These are phyloP conservation scores for Euglossa dilemma DNA, from an alignment of 1,140 invertebrate genomes.

Conservation along the genomic window DNA sequence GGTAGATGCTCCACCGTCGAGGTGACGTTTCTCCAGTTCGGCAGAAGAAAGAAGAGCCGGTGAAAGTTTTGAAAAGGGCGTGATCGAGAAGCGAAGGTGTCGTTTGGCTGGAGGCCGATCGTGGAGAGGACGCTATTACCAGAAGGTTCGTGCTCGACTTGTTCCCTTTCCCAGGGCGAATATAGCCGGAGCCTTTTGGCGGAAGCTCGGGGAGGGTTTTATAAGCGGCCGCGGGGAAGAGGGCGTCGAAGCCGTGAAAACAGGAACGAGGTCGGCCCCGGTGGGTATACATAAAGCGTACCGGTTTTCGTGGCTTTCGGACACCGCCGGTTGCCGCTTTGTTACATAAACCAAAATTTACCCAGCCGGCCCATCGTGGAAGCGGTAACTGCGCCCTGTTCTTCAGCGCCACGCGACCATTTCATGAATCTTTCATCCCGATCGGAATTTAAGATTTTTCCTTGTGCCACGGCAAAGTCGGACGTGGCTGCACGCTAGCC, in stretches of 20 bases:
- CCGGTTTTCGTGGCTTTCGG: conserved; percentile 55
- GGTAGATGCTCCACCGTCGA: too few relatives aligned
- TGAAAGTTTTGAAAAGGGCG: background rate
- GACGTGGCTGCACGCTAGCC: conserved; percentile 30
- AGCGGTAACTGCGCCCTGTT: conserved; percentile 33
- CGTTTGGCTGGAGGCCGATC: background rate
- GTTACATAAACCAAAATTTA: conserved; percentile 66
- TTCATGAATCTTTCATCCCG: conserved; percentile 68
- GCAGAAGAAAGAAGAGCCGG: too few relatives aligned
- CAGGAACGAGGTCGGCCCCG: conserved; percentile 21
- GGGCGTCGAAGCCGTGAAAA: conserved; percentile 41
- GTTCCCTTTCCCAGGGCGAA: background rate
- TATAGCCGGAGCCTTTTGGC: conserved; percentile 9
- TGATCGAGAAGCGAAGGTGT: background rate
- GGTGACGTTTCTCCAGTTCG: too few relatives aligned
- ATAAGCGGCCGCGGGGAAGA: background rate
- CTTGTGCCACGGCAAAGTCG: conserved; percentile 41
- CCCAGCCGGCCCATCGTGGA: conserved; percentile 38
- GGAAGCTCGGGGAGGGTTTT: conserved; percentile 2
- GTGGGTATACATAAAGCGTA: conserved; percentile 23
- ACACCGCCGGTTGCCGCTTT: conserved; percentile 38
- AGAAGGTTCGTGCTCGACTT: background rate
- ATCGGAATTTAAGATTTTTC: conserved; percentile 69
- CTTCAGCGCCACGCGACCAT: conserved; percentile 55
- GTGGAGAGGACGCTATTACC: background rate